phyloP scores from a whole-genome alignment of 2,113 vertebrate genomes.

The Hydrochoerus hydrochaeris region DNA sequence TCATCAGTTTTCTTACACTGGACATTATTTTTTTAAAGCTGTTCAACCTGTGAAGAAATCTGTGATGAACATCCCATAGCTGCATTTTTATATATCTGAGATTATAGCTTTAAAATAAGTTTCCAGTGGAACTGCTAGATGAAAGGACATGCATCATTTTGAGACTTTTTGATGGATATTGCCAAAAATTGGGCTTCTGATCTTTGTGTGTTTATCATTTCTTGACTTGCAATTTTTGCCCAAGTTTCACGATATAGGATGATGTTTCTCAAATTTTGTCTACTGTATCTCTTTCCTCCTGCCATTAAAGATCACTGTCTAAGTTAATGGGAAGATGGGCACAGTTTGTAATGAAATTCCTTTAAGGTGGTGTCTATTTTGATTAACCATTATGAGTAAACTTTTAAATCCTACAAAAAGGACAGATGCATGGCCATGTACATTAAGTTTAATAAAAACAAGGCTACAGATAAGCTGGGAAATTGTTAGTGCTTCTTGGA shows the following conservation, averaged over 20 bases:
- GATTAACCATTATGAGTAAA: constrained; percentile 69
- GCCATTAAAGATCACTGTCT: constrained; percentile 52
- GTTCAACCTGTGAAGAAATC: neutral
- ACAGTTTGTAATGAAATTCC: constrained; percentile 41
- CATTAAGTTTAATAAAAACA: constrained; percentile 51
- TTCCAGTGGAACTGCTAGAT: neutral
- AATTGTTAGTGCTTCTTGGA: constrained; percentile 21
- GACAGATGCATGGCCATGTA: neutral
- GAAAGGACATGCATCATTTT: constrained; percentile 55
- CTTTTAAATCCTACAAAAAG: constrained; percentile 64
- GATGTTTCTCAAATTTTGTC: constrained; percentile 33
- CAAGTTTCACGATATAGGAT: constrained; percentile 53
- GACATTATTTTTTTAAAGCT: neutral
- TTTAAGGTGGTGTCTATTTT: constrained; percentile 48
- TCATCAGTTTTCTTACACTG: neutral
- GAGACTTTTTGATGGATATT: constrained; percentile 54
- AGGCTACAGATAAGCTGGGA: constrained; percentile 10
- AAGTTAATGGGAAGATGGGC: constrained; percentile 41
- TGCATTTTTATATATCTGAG: constrained; percentile 6
- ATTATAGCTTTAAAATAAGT: neutral
- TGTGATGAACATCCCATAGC: neutral
- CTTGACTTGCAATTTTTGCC: constrained; percentile 71
- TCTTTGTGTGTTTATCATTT: constrained; percentile 61
- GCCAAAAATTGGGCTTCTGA: constrained; percentile 18
- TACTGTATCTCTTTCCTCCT: constrained; percentile 33